Evolutionary conservation across 2,888 invertebrate genomes (phyloP).

Genomic region (Parnassius orleans): DNA sequence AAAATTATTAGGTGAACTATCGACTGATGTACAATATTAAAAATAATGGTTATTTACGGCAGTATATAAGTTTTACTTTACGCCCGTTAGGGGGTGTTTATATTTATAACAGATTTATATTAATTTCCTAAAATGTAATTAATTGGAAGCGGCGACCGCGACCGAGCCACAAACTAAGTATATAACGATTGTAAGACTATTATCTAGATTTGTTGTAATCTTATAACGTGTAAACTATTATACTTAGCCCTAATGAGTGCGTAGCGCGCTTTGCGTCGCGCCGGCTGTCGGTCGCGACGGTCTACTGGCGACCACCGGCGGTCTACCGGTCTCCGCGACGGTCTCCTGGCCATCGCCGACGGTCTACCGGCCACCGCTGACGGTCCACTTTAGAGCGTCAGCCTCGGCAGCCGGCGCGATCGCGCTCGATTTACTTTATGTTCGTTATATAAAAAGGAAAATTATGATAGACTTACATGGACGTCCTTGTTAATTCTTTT

Average conservation of each 20-base stretch:
- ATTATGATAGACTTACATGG: slow-evolving; percentile 79
- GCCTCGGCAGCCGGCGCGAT: slow-evolving; percentile 36
- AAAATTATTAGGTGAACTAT: slow-evolving; percentile 74
- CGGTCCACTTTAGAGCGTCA: slow-evolving; percentile 30
- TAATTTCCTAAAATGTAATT: slow-evolving; percentile 77
- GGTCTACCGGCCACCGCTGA: neutral
- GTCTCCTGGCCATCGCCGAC: neutral
- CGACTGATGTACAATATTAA: slow-evolving; percentile 81
- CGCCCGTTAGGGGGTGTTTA: slow-evolving; percentile 57
- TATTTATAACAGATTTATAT: slow-evolving; percentile 72
- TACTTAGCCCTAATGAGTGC: slow-evolving; percentile 63
- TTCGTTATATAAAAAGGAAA: slow-evolving; percentile 78
- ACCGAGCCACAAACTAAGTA: slow-evolving; percentile 70
- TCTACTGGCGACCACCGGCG: neutral
- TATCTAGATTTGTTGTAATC: slow-evolving; percentile 76
- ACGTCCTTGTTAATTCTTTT: slow-evolving; percentile 77
- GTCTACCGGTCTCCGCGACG: neutral
- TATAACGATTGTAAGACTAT: slow-evolving; percentile 78
- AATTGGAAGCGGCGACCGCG: slow-evolving; percentile 71
- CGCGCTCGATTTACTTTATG: slow-evolving; percentile 59
- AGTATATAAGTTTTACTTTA: slow-evolving; percentile 76
- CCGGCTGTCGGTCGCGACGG: slow-evolving; percentile 30
- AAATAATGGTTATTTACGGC: slow-evolving; percentile 75
- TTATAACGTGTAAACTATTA: slow-evolving; percentile 65
- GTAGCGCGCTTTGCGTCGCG: slow-evolving; percentile 32